Base-by-base conservation (phyloP, 2,888 invertebrate species). In the Hypomecis atomaria region DNA sequence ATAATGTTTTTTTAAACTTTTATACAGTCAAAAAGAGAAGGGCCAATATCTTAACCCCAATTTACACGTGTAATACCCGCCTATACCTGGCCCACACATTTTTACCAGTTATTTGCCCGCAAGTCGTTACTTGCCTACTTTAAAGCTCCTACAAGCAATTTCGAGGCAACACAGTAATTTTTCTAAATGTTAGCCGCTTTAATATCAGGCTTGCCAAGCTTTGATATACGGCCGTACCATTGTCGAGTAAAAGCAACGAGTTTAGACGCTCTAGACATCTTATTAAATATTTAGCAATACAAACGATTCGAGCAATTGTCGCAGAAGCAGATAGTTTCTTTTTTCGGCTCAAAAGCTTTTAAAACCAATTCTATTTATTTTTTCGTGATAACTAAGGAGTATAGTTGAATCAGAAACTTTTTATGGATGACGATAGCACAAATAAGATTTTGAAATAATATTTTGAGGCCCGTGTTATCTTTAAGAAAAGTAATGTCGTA, bases 141-240 rank as follows among this genome's bases (percentile, higher is more conserved):
- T 71, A 72, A 64, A 71, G 66, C 70, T 67, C 62, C 66, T 70
- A 62, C 72, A 69, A 69, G 74, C 71, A 75, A 76, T 77, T 74
- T 73, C 58, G 71, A 62, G 71, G 67, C 70, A 70, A 74, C 75
- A 74, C 74, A 67, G 76, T 76, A 74, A 75, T 82, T 78, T 78
- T 78, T 75, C 74, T 70, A 72, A 78, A 78, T 75, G 77, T 73
- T 75, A 75, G 75, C 71, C 73, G 74, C 73, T 80, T 78, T 82
- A 79, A 83, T 83, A 79, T 75, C 70, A 72, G 77, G 69, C 74
- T 77, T 72, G 73, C 71, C 71, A 71, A 71, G 73, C 72, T 66
- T 77, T 81, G 78, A 82, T 78, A 81, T 77, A 83, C 78, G 78
- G 72, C 65, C 71, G 65, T 71, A 72, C 73, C 75, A 78, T 74